Conservation (phyloP, 1,140 invertebrate species). For the Andricus grossulariae region DNA sequence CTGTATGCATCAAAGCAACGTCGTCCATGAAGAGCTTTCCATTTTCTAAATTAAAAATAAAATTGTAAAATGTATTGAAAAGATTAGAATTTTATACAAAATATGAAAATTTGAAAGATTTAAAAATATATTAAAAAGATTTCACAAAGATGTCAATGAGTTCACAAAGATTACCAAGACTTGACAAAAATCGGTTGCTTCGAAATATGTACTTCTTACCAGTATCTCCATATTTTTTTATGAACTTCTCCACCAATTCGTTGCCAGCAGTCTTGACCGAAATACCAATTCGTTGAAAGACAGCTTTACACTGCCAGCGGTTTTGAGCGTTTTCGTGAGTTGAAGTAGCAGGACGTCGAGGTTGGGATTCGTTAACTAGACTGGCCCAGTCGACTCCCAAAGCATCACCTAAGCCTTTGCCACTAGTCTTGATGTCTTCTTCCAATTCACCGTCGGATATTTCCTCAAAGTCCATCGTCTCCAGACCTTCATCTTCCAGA, state of each 20-base stretch:
- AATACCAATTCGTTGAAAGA: constrained; percentile 84
- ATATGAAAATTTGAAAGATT: too few relatives aligned
- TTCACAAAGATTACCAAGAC: background rate
- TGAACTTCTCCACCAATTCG: constrained; percentile 79
- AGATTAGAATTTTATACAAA: background rate
- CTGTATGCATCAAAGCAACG: constrained; percentile 69
- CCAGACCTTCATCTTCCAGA: constrained; percentile 83
- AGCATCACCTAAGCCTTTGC: constrained; percentile 88
- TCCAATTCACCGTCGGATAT: constrained; percentile 92
- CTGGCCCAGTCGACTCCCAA: constrained; percentile 95
- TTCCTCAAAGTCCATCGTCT: constrained; percentile 90
- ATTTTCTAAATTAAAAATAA: constrained; percentile 47
- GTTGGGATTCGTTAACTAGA: constrained; percentile 85
- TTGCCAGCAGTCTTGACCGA: constrained; percentile 83
- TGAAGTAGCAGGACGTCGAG: constrained; percentile 70
- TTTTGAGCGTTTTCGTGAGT: constrained; percentile 79
- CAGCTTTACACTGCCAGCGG: constrained; percentile 85
- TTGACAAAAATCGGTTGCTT: background rate
- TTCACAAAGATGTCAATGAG: too few relatives aligned
- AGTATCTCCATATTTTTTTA: constrained; percentile 76
- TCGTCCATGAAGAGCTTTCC: constrained; percentile 62
- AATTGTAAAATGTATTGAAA: constrained; percentile 20
- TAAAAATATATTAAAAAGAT: too few relatives aligned
- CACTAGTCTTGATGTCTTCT: constrained; percentile 81
- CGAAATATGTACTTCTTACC: constrained; percentile 50